phyloP scores from a whole-genome alignment of 2,888 invertebrate species.

The Patella depressa region DNA sequence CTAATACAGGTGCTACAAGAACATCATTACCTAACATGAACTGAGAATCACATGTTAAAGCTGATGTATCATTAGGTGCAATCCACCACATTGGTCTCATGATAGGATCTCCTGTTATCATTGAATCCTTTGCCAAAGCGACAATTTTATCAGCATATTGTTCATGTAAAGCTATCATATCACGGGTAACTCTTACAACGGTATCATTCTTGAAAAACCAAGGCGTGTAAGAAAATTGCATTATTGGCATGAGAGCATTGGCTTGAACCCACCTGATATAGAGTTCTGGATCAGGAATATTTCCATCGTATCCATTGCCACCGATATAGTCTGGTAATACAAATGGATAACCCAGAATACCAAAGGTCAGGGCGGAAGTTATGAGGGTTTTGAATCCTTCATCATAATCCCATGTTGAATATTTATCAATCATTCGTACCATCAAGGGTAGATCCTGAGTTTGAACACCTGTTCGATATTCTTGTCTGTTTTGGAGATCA shows the following conservation, averaged over 20 bases:
- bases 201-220: slow-evolving; percentile 84
- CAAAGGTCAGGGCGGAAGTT: slow-evolving; percentile 79
- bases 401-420: slow-evolving; percentile 87
- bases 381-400: slow-evolving; percentile 85
- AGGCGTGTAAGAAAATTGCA: slow-evolving; percentile 91
- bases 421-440: slow-evolving; percentile 84
- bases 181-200: slow-evolving; percentile 49
- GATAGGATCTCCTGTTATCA: slow-evolving; percentile 78
- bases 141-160: slow-evolving; percentile 14
- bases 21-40: slow-evolving; percentile 60
- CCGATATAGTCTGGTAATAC: slow-evolving; percentile 95
- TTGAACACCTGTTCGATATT: slow-evolving; percentile 76
- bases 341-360: slow-evolving; percentile 88
- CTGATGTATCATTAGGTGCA: slow-evolving; percentile 84
- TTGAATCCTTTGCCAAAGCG: not conserved
- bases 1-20: slow-evolving; percentile 64
- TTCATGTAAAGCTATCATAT: slow-evolving; percentile 47
- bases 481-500: slow-evolving; percentile 78
- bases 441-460: slow-evolving; percentile 79
- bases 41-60: slow-evolving; percentile 83
- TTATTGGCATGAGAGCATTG: slow-evolving; percentile 90
- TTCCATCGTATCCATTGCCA: slow-evolving; percentile 76
- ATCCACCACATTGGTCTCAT: slow-evolving; percentile 91
- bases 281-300: slow-evolving; percentile 64
- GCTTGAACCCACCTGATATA: slow-evolving; percentile 88